A percentile compares a stretch with the other conserved stretches of the same genome.
phyloP scores from a whole-genome alignment of 64 coral and sea anemone genomes.

The Pocillopora damicornis region DNA sequence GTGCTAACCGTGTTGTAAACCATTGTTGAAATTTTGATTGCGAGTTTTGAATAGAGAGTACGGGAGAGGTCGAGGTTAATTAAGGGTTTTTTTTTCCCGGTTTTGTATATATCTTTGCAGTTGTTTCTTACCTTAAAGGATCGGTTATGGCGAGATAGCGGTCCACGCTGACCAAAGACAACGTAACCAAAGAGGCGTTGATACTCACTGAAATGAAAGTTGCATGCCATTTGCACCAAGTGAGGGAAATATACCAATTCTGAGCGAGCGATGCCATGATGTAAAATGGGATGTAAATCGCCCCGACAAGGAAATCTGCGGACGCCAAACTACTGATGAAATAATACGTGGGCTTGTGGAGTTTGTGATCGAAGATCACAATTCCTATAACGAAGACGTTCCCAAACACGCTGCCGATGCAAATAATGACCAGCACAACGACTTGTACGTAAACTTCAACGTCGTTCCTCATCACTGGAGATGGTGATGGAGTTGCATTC shows the following conservation, averaged over 20 bases:
- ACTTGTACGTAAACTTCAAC: conserved; percentile 26
- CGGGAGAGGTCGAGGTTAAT: background rate
- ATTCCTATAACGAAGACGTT: conserved; percentile 54
- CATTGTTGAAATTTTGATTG: too few relatives aligned
- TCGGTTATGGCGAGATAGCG: conserved; percentile 79
- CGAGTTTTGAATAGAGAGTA: background rate
- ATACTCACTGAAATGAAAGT: conserved; percentile 67
- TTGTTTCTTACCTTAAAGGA: conserved; percentile 60
- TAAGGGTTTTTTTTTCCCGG: background rate
- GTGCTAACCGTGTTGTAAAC: too few relatives aligned
- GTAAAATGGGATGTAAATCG: conserved; percentile 75
- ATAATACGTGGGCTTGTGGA: conserved; percentile 83
- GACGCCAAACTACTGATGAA: conserved; percentile 75
- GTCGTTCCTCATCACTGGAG: background rate
- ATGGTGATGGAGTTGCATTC: background rate
- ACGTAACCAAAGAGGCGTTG: conserved; percentile 74
- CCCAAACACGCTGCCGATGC: conserved; percentile 64
- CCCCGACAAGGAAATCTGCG: conserved; percentile 77
- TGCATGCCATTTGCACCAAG: conserved; percentile 65
- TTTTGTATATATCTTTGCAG: too few relatives aligned
- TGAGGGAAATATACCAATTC: conserved; percentile 31
- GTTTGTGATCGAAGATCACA: conserved; percentile 50
- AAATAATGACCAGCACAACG: conserved; percentile 44
- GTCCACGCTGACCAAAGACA: conserved; percentile 72
- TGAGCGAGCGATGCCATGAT: conserved; percentile 46